Base-by-base conservation (phyloP, 2,113 vertebrate genomes). In the Equus quagga region DNA sequence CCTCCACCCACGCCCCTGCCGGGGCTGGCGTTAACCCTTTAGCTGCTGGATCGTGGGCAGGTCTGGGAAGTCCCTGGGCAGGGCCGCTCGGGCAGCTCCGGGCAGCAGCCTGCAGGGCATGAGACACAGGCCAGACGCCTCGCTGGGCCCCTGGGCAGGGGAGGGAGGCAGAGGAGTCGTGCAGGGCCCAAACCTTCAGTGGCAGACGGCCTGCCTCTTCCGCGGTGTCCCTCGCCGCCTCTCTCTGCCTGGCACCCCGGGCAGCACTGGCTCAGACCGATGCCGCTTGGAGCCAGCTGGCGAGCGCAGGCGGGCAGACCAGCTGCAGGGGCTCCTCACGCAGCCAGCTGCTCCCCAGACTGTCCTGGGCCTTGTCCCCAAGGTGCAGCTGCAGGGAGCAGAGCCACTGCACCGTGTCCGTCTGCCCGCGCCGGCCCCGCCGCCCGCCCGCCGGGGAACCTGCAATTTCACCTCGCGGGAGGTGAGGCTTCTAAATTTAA, bases 391-490 rank as follows among this genome's bases (percentile, higher is more conserved):
- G 15, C 15, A 70, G 76, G 78, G 62, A 72, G 70, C 0, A 0
- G 80, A 14, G 24, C 56, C 62, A 5, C 75, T 36, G 49, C 24
- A 8, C 78, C 70, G 73, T 83, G 88, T 80, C 96, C 81, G 91
- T 54, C 36, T 41, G 36, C 36, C 36, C 36, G 36, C 36, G 3
- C 36, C 36, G 36, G 36, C 36, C 36, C 36, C 36, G 36, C 36
- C 36, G 8, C 24, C 51, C 12, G 51, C 51, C 51, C 64, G 69
- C 97, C 85, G 0, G 46, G 85, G 69, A 98, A 96, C 98, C 98
- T 97, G 86, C 97, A 98, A 98, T 98, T 98, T 98, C 91, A 97
- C 97, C 97, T 98, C 97, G 81, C 94, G 93, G 36, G 96, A 97
- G 97, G 98, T 96, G 21, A 98, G 5, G 79, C 28, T 65, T 89